Base-by-base conservation (phyloP, 1,140 invertebrate genomes). In the Drosophila persimilis region DNA sequence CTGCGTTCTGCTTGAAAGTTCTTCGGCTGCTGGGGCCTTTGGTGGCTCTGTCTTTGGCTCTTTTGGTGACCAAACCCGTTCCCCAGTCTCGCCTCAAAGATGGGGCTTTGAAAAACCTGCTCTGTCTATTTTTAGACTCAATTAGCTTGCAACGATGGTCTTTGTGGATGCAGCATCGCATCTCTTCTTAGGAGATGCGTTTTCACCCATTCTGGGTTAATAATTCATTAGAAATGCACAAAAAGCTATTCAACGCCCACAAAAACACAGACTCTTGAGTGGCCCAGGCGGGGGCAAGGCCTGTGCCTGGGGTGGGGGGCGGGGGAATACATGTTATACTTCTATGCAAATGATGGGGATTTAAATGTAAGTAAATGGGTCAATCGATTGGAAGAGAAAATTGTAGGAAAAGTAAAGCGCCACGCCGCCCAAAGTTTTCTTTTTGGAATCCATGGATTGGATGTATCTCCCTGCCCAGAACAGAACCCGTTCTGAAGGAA, bases 91-190 rank as follows among this genome's bases (percentile, higher is more conserved):
- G 58, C 11, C 59, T 52, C 11, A 39, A 35, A 9, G 31, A 8
- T 8, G 31, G 29, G 31, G 9, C 35, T 39, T 73, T 69, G 59
- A 45, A 41, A 83, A 85, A 85, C 77, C 81, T 81, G 81, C 57
- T 81, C 63, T 17, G 64, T 67, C 77, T 85, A 85, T 85, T 85
- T 85, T 86, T 85, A 85, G 83, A 85, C 69, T 84, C 83, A 85
- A 85, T 85, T 85, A 85, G 77, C 72, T 67, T 85, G 58, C 70
- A 45, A 24, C 55, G 58, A 24, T 58, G 15, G 15, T 45, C 44
- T 44, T 46, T 41, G 17, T 43, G 9, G 43, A 55, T 51, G 54
- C 52, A 44, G 41, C 24, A 44, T 20, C 6, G 20, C 29, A 9
- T 59, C 52, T 39, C 24, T 11, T 13, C 4, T 13, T 35, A 1